Percentiles rank a stretch among this genome's conserved stretches.
phyloP scores from a whole-genome alignment of 1,140 invertebrate genomes.

The Drosophila oshimai region DNA sequence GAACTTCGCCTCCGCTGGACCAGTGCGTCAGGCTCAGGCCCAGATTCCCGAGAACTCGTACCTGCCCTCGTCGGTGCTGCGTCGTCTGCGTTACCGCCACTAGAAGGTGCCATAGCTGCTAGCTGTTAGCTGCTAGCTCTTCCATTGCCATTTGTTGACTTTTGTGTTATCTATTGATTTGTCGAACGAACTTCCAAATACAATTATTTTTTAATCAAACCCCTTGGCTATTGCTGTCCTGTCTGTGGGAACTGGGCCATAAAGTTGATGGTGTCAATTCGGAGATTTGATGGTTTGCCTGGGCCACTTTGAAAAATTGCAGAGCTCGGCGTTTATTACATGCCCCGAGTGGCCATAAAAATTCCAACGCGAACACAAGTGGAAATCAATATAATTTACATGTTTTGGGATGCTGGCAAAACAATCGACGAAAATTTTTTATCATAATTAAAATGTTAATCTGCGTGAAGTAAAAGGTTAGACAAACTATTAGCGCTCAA shows the following conservation, averaged over 20 bases:
- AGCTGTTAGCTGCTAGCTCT: background rate
- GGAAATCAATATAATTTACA: conserved; percentile 73
- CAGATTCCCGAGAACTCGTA: conserved; percentile 68
- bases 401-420: conserved; percentile 43
- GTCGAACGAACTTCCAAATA: conserved; percentile 56
- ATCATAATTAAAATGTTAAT: conserved; percentile 81
- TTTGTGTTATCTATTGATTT: conserved; percentile 72
- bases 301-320: conserved; percentile 40
- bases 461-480: conserved; percentile 80
- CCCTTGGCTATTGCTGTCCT: background rate
- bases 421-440: conserved; percentile 65
- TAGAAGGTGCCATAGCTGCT: conserved; percentile 21
- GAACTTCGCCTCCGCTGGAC: conserved; percentile 64
- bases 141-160: conserved; percentile 51
- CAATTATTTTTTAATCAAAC: conserved; percentile 42
- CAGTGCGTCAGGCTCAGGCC: conserved; percentile 46
- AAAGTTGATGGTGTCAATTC: conserved; percentile 10
- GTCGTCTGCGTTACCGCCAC: conserved; percentile 60
- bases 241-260: conserved; percentile 1
- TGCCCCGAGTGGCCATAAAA: conserved; percentile 47
- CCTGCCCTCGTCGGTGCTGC: conserved; percentile 66
- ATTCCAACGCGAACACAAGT: conserved; percentile 61
- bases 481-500: conserved; percentile 75
- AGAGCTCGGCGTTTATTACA: conserved; percentile 40
- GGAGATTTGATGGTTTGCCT: conserved; percentile 5